Conservation (phyloP, 2,797 vertebrate genomes). For the Oreonectes daqikongensis region DNA sequence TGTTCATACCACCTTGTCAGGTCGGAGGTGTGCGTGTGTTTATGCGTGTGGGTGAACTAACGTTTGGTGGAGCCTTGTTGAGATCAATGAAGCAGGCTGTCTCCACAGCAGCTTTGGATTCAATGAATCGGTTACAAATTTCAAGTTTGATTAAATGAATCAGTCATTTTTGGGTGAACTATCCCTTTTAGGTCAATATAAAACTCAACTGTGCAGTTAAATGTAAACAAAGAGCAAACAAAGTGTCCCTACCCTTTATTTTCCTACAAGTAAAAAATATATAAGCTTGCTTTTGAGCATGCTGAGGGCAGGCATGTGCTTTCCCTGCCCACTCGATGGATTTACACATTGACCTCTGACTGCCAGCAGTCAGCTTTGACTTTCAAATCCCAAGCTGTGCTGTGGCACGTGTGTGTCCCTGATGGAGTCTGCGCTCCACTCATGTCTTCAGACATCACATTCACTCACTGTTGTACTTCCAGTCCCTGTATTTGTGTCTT, state of each 20-base stretch:
- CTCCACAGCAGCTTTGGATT: slow-evolving; percentile 14
- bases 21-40: slow-evolving; percentile 25
- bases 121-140: background rate
- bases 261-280: background rate
- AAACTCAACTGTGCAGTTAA: too few relatives aligned
- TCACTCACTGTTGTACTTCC: background rate
- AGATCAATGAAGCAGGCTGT: slow-evolving; percentile 1
- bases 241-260: background rate
- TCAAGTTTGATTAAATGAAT: background rate
- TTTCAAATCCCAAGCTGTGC: slow-evolving; percentile 48
- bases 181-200: too few relatives aligned
- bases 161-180: too few relatives aligned
- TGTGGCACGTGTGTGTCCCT: slow-evolving; percentile 46
- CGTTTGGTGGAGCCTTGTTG: slow-evolving; percentile 10
- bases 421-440: slow-evolving; percentile 3
- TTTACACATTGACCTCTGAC: slow-evolving; percentile 43
- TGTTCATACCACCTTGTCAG: slow-evolving; percentile 41
- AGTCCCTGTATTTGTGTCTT: background rate
- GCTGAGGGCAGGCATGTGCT: slow-evolving; percentile 46
- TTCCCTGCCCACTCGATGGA: slow-evolving; percentile 31
- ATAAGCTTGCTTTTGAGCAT: slow-evolving; percentile 13
- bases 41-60: slow-evolving; percentile 24
- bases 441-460: background rate
- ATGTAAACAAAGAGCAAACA: background rate
- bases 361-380: slow-evolving; percentile 51